Conservation (phyloP, 2,888 invertebrate species). For the Epistrophe eligans region DNA sequence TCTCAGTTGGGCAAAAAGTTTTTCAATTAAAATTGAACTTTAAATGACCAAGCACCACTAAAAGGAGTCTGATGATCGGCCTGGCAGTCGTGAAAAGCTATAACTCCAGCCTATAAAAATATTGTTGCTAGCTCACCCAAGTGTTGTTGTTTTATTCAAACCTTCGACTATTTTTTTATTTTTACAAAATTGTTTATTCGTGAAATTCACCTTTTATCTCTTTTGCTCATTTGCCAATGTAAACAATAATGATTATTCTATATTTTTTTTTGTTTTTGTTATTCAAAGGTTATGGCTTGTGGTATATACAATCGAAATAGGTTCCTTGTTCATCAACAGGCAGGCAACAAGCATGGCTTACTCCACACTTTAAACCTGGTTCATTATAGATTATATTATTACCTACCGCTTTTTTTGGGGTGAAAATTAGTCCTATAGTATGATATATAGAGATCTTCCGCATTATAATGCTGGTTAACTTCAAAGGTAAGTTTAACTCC, state of each 20-base stretch:
- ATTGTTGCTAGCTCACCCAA: no score
- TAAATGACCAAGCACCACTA: no score
- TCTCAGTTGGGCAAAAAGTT: no score
- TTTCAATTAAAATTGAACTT: no score
- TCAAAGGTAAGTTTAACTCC: slow-evolving; percentile 30
- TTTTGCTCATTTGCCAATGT: slow-evolving; percentile 56
- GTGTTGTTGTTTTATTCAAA: no score
- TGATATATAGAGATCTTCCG: background rate
- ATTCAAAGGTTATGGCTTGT: slow-evolving; percentile 41
- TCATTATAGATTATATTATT: slow-evolving; percentile 1
- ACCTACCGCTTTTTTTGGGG: slow-evolving; percentile 32
- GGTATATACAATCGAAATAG: slow-evolving; percentile 52
- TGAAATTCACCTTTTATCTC: slow-evolving; percentile 25
- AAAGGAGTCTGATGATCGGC: no score
- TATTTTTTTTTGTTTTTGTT: slow-evolving; percentile 36
- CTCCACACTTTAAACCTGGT: slow-evolving; percentile 9
- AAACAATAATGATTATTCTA: slow-evolving; percentile 70
- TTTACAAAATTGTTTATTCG: background rate
- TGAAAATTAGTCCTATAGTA: slow-evolving; percentile 69
- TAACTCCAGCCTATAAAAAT: no score
- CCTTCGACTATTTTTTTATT: background rate
- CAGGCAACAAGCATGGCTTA: slow-evolving; percentile 9
- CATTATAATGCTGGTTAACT: slow-evolving; percentile 5
- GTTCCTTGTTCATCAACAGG: slow-evolving; percentile 20
- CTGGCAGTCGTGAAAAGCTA: no score